Evolutionary conservation across 2,888 invertebrate species (phyloP), one percentile per base, ranked within the genome.

Genomic region (Cheilosia scutellata): DNA sequence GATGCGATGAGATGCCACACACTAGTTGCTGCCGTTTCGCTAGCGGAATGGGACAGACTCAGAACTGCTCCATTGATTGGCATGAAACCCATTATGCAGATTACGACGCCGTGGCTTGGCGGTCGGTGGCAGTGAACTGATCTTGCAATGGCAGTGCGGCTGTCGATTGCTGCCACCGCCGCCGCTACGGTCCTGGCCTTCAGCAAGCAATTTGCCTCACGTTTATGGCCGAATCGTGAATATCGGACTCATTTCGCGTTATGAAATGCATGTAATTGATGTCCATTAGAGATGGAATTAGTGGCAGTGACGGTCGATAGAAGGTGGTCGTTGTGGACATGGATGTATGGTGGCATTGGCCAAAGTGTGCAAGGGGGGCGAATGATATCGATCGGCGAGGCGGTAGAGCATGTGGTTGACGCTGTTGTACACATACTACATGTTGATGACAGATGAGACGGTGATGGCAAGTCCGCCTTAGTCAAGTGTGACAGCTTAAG

Each of bases 191-290:
- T 40, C 25, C 62, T 80, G 80, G 86, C 86, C 82, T 86, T 82
- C 68, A 86, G 86, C 86, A 4, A 40, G 77, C 80, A 86, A 86
- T 86, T 86, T 86, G 76, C 71, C 72, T 80, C 86, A 86, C 82
- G 80, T 82, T 86, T 86, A 86, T 80, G 80, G 86, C 76, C 86
- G 80, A 80, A 77, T 86, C 86, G 86, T 86, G 86, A 80, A 86
- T 82, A 86, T 86, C 80, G 80, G 72, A 77, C 86, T 77, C 86
- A 86, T 86, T 86, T 77, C 63, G 80, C 76, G 72, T 82, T 86
- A 82, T 86, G 86, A 86, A 82, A 86, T 86, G 80, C 76, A 82
- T 86, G 86, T 82, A 86, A 86, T 86, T 77, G 86, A 77, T 76
- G 86, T 86, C 86, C 72, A 82, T 86, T 86, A 82, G 80, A 82